A percentile compares a stretch with the other conserved stretches of the same genome.
These are phyloP conservation scores for Malurus leucopterus DNA, from an alignment of 2,797 vertebrate genomes.

Conservation along the genomic window DNA sequence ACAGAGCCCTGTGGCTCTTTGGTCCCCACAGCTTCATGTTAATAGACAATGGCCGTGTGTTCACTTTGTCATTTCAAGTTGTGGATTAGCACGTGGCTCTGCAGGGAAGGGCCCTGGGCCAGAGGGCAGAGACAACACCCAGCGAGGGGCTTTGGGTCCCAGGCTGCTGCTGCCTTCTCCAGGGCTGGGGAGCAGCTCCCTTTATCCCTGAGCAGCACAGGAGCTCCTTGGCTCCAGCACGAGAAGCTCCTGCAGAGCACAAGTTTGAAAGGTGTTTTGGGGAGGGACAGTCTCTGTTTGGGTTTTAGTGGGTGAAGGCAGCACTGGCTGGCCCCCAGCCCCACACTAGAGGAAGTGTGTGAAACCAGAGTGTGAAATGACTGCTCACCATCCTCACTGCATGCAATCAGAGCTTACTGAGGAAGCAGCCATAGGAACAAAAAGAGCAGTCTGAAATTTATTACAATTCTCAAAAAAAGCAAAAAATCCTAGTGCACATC, in stretches of 20 bases:
- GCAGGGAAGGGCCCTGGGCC: neutral
- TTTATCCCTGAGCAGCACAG: neutral
- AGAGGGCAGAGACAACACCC: neutral
- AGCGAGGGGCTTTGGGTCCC: neutral
- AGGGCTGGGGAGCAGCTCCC: neutral
- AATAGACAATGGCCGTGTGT: neutral
- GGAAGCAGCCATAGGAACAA: neutral
- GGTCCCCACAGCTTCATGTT: neutral
- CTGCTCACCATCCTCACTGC: accelerated
- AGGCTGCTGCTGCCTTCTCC: neutral
- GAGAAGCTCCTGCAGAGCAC: neutral
- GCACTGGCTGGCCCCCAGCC: neutral
- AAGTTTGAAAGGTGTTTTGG: neutral
- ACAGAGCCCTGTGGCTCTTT: neutral
- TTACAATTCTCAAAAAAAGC: neutral
- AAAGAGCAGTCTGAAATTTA: neutral
- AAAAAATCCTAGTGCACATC: neutral
- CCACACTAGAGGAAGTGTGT: neutral
- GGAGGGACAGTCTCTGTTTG: neutral
- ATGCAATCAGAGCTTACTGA: neutral
- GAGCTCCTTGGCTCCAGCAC: neutral
- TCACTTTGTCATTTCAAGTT: neutral
- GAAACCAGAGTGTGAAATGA: neutral
- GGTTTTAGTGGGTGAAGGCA: neutral
- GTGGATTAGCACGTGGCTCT: neutral